Base-by-base conservation (phyloP, 2,888 invertebrate species). In the Chrysopilus asiliformis region DNA sequence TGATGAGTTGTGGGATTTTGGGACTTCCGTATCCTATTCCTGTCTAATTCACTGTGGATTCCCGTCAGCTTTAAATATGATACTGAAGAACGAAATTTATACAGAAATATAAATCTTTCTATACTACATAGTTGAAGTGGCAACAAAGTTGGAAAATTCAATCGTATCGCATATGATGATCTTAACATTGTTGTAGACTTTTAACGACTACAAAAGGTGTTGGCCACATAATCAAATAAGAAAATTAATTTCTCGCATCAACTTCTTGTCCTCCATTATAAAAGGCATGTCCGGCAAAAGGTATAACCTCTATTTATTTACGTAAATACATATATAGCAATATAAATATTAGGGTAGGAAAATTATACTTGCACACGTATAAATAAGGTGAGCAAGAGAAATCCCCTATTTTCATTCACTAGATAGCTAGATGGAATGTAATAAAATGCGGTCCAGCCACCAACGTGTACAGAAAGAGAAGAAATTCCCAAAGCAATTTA, bases 1-100 rank as follows among this genome's bases (percentile, higher is more conserved):
- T 38, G 32, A 38, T 32, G 38, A 38, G 32, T 28, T 32, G 14
- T 18, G 38, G 38, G 38, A 38, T 28, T 28, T 38, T 14, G 38
- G 38, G 38, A 38, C 20, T 32, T 17, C 26, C 26, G 12, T n/a
- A n/a, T n/a, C n/a, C n/a, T n/a, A n/a, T n/a, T n/a, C n/a, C 25
- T 17, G 24, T 25, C 4, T 15, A 20, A 22, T 16, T 22, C 5
- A 22, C 16, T 36, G 22, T 7, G 15, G 26, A 27, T 13, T 27
- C 7, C 9, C 9, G 16, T 27, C 27, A 14, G 13, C 14, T 15
- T n/a, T 26, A 12, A 27, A 26, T 26, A 4, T 14, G 15, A n/a
- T 17, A 26, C 10, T 13, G 12, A 12, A 13, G 12, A n/a, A n/a
- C n/a, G n/a, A n/a, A n/a, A n/a, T n/a, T n/a, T n/a, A n/a, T n/a